A percentile compares a stretch with the other conserved stretches of the same genome.
These are phyloP conservation scores for Sternarchorhynchus goeldii DNA, from an alignment of 2,797 vertebrate genomes.

Conservation along the genomic window DNA sequence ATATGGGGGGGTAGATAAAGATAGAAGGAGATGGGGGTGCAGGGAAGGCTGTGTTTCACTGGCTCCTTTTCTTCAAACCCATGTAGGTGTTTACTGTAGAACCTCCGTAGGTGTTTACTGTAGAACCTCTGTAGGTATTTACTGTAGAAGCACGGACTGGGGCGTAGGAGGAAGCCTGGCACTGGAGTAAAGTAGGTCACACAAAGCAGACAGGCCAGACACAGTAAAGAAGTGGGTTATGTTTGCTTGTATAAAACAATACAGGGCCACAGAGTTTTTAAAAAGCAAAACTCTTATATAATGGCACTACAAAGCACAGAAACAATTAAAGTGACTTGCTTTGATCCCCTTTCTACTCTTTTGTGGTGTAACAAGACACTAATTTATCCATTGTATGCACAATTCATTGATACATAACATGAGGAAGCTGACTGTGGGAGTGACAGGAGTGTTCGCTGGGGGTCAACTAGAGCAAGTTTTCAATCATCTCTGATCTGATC, in stretches of 20 bases:
- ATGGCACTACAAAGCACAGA: background rate
- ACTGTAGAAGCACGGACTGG: constrained; percentile 24
- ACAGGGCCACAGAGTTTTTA: background rate
- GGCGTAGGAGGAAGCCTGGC: constrained; percentile 1
- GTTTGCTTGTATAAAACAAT: background rate
- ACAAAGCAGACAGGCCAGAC: background rate
- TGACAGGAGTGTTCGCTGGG: background rate
- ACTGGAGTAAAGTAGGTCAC: constrained; percentile 41
- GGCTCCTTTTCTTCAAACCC: constrained; percentile 1
- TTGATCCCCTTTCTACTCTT: constrained; percentile 1
- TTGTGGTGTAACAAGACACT: background rate
- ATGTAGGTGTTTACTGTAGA: constrained; percentile 37
- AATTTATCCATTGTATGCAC: background rate
- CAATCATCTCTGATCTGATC: constrained; percentile 39
- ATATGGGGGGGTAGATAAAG: no score
- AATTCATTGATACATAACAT: background rate
- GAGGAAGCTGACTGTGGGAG: background rate
- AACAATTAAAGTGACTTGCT: background rate
- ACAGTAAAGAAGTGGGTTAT: constrained; percentile 9
- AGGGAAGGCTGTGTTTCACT: background rate
- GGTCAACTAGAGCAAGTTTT: constrained; percentile 45
- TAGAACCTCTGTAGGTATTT: background rate
- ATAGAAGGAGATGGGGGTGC: background rate
- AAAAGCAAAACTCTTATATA: constrained; percentile 11
- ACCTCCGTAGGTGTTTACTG: background rate